A percentile compares a stretch with the other conserved stretches of the same genome.
phyloP scores from a whole-genome alignment of 2,888 invertebrate species.

The Nemapogon koenigi region DNA sequence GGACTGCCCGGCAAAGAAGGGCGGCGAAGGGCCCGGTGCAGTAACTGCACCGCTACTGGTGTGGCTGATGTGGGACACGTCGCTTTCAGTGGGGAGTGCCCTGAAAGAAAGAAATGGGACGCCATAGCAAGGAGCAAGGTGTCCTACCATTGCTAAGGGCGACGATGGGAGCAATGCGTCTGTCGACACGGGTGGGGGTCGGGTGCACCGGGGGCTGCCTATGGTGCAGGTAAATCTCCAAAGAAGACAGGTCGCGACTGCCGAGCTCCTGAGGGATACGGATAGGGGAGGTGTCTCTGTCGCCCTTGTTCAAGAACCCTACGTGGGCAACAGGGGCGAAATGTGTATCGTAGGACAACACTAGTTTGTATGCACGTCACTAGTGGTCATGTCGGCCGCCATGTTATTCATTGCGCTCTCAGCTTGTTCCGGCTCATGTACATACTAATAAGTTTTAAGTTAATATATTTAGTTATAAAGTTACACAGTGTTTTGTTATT shows the following conservation, averaged over 20 bases:
- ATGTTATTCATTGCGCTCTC: no score
- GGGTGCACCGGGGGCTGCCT: conserved; percentile 6
- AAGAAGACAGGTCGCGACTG: conserved; percentile 17
- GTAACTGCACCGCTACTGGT: conserved; percentile 13
- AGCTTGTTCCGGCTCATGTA: no score
- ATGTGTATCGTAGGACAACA: no score
- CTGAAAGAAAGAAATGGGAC: conserved; percentile 17
- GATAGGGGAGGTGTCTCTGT: conserved; percentile 5
- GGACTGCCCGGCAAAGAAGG: conserved; percentile 7
- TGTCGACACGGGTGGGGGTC: background rate
- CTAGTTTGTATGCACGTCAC: no score
- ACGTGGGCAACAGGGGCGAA: conserved; percentile 17
- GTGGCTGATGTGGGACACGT: conserved; percentile 2
- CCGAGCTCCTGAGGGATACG: conserved; percentile 17
- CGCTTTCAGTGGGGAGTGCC: conserved; percentile 14
- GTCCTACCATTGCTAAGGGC: conserved; percentile 18
- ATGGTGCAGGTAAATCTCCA: conserved; percentile 20
- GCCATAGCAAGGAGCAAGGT: conserved; percentile 16
- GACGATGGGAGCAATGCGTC: background rate
- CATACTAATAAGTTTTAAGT: no score
- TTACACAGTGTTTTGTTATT: no score
- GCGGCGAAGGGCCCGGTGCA: conserved; percentile 9
- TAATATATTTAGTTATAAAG: no score
- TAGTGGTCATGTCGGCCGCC: no score
- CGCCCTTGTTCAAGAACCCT: conserved; percentile 23